phyloP scores from a whole-genome alignment of 1,140 invertebrate genomes.

The Drosophila sturtevanti region DNA sequence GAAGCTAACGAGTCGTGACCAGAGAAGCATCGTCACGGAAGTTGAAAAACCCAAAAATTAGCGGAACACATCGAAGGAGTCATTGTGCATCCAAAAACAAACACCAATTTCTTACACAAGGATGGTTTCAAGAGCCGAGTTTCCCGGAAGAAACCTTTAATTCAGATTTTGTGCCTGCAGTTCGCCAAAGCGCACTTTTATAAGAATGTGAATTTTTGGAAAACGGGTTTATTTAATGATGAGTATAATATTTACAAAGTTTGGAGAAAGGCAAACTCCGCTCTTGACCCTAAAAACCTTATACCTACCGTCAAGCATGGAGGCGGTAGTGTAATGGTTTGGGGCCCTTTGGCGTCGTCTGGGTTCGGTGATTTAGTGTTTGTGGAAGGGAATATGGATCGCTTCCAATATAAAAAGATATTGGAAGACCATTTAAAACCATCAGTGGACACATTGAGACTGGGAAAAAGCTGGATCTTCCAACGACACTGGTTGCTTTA shows the following conservation, averaged over 20 bases:
- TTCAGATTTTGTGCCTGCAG: neutral
- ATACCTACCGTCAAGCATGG: too few species aligned
- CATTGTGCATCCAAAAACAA: too few species aligned
- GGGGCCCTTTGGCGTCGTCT: neutral
- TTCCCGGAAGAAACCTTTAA: too few species aligned
- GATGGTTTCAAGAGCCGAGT: too few species aligned
- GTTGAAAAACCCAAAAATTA: too few species aligned
- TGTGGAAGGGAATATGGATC: neutral
- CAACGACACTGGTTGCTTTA: neutral
- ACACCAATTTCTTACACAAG: too few species aligned
- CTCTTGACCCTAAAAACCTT: too few species aligned
- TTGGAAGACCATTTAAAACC: neutral
- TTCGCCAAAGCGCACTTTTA: neutral
- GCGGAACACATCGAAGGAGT: too few species aligned
- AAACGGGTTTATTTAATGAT: neutral
- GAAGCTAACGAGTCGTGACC: too few species aligned
- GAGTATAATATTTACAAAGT: neutral
- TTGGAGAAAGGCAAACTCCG: too few species aligned
- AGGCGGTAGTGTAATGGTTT: neutral
- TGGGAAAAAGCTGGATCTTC: neutral
- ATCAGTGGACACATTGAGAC: neutral
- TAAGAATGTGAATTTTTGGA: neutral
- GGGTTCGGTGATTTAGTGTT: neutral
- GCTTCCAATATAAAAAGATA: neutral
- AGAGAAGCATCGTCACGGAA: too few species aligned